Evolutionary conservation across 2,888 invertebrate species (phyloP).

Genomic region (Gymnoscelis rufifasciata): DNA sequence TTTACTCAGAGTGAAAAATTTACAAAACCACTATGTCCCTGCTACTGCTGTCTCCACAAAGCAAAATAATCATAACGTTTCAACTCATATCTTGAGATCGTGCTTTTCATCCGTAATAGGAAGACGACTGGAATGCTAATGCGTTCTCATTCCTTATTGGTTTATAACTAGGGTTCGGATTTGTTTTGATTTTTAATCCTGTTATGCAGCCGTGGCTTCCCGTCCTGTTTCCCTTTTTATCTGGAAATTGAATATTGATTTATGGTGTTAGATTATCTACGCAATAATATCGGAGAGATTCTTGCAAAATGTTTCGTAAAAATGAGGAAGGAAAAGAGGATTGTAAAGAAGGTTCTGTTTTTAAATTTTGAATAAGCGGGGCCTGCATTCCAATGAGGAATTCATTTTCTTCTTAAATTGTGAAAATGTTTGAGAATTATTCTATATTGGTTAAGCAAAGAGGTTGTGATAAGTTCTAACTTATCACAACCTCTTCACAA

Average conservation of each 20-base stretch:
- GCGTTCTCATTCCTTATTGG: conserved; percentile 45
- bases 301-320: not conserved
- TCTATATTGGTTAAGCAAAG: no score
- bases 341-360: no score
- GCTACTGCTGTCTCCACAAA: conserved; percentile 18
- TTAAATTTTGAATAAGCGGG: no score
- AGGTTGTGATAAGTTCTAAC: no score
- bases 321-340: no score
- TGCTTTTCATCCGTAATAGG: conserved; percentile 43
- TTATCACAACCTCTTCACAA: no score
- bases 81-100: conserved; percentile 23
- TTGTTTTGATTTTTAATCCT: conserved; percentile 37
- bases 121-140: conserved; percentile 55
- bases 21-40: not conserved
- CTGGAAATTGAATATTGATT: not conserved
- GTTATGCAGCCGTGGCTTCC: not conserved
- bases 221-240: not conserved
- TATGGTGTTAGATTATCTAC: not conserved
- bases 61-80: conserved; percentile 24
- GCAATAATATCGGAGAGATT: no score
- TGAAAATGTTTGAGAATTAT: no score
- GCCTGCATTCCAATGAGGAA: no score
- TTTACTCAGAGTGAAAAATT: not conserved
- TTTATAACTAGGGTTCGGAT: conserved; percentile 30
- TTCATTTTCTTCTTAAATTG: no score